These are phyloP conservation scores for Acrossocheilus fasciatus DNA, from an alignment of 2,797 vertebrate species.

Conservation along the genomic window DNA sequence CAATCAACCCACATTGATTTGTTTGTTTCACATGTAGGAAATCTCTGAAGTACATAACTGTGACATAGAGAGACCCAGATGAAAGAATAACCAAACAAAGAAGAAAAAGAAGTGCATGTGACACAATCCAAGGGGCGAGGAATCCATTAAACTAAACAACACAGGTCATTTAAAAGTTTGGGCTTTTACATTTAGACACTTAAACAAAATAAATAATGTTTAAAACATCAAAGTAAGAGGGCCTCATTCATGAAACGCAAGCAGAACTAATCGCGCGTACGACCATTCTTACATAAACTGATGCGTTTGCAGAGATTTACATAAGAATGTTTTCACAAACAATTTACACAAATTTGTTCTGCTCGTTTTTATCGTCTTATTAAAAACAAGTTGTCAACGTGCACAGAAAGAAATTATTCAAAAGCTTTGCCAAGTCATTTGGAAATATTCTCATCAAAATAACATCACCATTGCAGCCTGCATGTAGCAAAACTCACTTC, in stretches of 20 bases:
- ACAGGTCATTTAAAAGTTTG: constrained; percentile 6
- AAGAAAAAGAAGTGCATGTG: constrained; percentile 25
- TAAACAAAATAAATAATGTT: constrained; percentile 3
- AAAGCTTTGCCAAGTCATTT: constrained; percentile 5
- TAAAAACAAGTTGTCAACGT: background rate
- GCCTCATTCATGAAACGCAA: constrained; percentile 17
- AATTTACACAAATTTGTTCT: constrained; percentile 10
- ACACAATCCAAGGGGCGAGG: constrained; percentile 17
- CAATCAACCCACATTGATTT: constrained; percentile 62
- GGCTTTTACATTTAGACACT: constrained; percentile 48
- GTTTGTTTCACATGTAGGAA: constrained; percentile 67
- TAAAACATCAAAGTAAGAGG: constrained; percentile 13
- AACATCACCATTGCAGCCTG: constrained; percentile 2
- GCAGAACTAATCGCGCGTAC: constrained; percentile 14
- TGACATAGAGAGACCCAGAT: constrained; percentile 45
- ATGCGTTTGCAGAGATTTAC: background rate
- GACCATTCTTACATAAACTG: constrained; percentile 5
- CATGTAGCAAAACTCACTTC: background rate
- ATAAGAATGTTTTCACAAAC: background rate
- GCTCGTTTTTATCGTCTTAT: constrained; percentile 8
- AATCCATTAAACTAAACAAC: constrained; percentile 78
- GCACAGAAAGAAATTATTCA: background rate
- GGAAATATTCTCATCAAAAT: background rate
- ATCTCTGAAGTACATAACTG: constrained; percentile 54
- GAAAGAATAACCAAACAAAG: constrained; percentile 48